Evolutionary conservation across 2,888 invertebrate species (phyloP).

Genomic region (Toxonevra muliebris): DNA sequence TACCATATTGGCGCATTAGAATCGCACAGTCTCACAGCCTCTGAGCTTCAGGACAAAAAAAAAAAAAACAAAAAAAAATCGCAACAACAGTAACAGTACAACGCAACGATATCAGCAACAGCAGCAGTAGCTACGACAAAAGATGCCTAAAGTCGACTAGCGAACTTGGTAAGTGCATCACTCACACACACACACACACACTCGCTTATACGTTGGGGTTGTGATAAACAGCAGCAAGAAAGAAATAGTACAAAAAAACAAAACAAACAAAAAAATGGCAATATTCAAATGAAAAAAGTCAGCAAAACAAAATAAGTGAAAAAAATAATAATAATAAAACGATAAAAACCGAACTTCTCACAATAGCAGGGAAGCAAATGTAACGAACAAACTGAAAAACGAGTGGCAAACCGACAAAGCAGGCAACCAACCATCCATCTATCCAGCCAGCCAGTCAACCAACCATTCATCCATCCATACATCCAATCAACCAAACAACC

Average conservation of each 20-base stretch:
- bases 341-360: conserved; percentile 32
- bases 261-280: not conserved
- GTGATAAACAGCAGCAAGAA: no score
- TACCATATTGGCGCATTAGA: conserved; percentile 51
- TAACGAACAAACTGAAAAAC: not conserved
- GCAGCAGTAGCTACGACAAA: conserved; percentile 25
- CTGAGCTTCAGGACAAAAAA: not conserved
- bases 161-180: not conserved
- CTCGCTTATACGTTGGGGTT: conserved; percentile 31
- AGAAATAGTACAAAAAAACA: not conserved
- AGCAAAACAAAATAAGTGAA: no score
- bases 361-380: conserved; percentile 40
- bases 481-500: not conserved
- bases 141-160: conserved; percentile 22
- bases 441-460: conserved; percentile 5
- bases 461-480: conserved; percentile 2
- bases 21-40: conserved; percentile 47
- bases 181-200: conserved; percentile 24
- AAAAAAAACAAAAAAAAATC: no score
- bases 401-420: conserved; percentile 6
- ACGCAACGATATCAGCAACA: conserved; percentile 39
- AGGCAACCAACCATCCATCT: conserved; percentile 4
- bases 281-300: no score
- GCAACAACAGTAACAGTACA: conserved; percentile 16
- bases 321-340: no score